A percentile compares a stretch with the other conserved stretches of the same genome.
Conservation (phyloP, 1,140 invertebrate genomes). For the Trialeurodes vaporariorum region DNA sequence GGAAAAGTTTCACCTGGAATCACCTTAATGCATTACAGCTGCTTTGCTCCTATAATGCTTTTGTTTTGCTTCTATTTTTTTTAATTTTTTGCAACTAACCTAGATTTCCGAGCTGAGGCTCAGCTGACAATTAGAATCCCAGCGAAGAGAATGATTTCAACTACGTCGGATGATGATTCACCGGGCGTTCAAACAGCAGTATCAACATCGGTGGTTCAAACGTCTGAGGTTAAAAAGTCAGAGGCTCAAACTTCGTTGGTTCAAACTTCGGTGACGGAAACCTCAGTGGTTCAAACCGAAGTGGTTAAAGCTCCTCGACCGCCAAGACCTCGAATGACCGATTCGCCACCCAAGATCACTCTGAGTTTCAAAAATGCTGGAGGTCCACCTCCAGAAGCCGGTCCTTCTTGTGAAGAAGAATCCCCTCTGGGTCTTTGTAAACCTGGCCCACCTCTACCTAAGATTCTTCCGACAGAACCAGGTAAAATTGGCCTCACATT, state of each 20-base stretch:
- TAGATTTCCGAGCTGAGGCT: conserved; percentile 6
- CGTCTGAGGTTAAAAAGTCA: too few relatives aligned
- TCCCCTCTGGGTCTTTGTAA: background rate
- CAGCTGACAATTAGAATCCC: background rate
- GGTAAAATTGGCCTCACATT: too few relatives aligned
- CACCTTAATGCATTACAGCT: too few relatives aligned
- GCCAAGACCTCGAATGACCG: background rate
- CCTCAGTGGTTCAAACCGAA: too few relatives aligned
- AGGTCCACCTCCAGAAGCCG: background rate
- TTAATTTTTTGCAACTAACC: background rate
- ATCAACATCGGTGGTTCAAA: too few relatives aligned
- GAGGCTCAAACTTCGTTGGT: too few relatives aligned
- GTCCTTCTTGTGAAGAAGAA: background rate
- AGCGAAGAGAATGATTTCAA: background rate
- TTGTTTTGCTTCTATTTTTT: background rate
- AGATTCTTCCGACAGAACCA: background rate
- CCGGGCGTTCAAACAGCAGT: too few relatives aligned
- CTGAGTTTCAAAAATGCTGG: background rate
- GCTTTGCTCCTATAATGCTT: too few relatives aligned
- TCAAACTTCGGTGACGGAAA: too few relatives aligned
- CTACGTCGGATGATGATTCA: background rate
- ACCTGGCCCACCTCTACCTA: background rate
- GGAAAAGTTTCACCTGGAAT: too few relatives aligned
- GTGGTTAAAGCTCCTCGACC: background rate
- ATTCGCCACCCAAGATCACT: background rate